Base-by-base conservation (phyloP, 2,113 vertebrate genomes). In the Chiloscyllium plagiosum region DNA sequence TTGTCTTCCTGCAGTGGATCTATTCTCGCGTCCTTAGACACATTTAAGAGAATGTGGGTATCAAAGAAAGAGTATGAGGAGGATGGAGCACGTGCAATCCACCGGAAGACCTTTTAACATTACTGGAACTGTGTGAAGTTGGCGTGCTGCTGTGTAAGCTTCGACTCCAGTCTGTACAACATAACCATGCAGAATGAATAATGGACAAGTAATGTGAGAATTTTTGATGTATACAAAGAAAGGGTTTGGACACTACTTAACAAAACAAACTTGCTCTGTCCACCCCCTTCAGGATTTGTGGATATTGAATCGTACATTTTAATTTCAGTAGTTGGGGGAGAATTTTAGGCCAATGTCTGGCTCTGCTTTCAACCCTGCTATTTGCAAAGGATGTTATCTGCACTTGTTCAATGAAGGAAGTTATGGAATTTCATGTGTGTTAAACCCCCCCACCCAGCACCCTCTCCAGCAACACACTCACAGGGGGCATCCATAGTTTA, bases 41-140 rank as follows among this genome's bases (percentile, higher is more conserved):
- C 98, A 78, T 99, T 99, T 96, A 99, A 99, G 96, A 99, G 98
- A 98, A 99, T 99, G 98, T 99, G 98, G 98, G 98, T 99, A 96
- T 98, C 98, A 78, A 99, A 98, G 97, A 98, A 98, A 96, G 98
- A 99, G 96, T 99, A 99, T 5, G 98, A 99, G 96, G 98, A 99
- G 96, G 98, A 99, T 96, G 97, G 98, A 86, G 97, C 98, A 0
- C 98, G 98, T 69, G 98, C 98, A 97, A 98, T 99, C 97, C 98
- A 99, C 97, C 98, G 98, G 96, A 99, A 99, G 97, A 98, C 98
- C 70, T 99, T 99, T 97, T 99, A 97, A 96, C 47, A 8, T 29
- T 50, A 24, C 42, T 17, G 65, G 93, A 47, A 42, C 78, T 37
- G 1, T 47, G 17, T 42, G 17, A 83, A 50, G 68, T 33, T 13